These are phyloP conservation scores for Sympetrum striolatum DNA, from an alignment of 2,888 invertebrate genomes.

Conservation along the genomic window DNA sequence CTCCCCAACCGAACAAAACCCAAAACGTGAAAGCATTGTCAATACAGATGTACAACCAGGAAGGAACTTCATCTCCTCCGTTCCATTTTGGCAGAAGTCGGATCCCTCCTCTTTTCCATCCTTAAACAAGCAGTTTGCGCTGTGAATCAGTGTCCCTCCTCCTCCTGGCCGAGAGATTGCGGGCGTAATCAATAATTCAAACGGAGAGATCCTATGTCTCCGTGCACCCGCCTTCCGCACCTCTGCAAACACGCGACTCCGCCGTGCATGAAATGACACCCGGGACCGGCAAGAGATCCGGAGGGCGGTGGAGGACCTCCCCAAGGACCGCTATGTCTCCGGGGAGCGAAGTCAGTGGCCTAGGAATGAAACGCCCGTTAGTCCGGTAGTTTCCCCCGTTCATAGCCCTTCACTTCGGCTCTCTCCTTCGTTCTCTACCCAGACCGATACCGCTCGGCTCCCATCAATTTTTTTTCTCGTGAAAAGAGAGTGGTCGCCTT, in stretches of 20 bases:
- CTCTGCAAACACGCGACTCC: conserved; percentile 22
- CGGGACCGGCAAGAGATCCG: neutral
- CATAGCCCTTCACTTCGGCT: neutral
- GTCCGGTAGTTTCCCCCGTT: neutral
- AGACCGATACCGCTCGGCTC: neutral
- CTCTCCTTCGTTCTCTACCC: neutral
- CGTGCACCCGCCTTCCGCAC: neutral
- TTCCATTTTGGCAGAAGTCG: neutral
- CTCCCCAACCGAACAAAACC: neutral
- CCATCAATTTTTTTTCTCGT: neutral
- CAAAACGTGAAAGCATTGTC: conserved; percentile 37
- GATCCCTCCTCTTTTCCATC: neutral
- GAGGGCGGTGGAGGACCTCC: neutral
- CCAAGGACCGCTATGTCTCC: conserved; percentile 5
- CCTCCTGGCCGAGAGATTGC: neutral
- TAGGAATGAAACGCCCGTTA: conserved; percentile 38
- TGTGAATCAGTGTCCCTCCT: conserved; percentile 22
- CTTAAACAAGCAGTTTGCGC: conserved; percentile 21
- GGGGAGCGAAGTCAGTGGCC: conserved; percentile 27
- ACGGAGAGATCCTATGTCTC: neutral
- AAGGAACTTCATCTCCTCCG: conserved; percentile 20
- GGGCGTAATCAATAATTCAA: conserved; percentile 13
- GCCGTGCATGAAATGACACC: conserved; percentile 41
- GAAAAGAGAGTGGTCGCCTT: neutral
- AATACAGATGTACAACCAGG: conserved; percentile 27